Conservation (phyloP, 2,797 vertebrate genomes). For the Cercopithecus petaurista region DNA sequence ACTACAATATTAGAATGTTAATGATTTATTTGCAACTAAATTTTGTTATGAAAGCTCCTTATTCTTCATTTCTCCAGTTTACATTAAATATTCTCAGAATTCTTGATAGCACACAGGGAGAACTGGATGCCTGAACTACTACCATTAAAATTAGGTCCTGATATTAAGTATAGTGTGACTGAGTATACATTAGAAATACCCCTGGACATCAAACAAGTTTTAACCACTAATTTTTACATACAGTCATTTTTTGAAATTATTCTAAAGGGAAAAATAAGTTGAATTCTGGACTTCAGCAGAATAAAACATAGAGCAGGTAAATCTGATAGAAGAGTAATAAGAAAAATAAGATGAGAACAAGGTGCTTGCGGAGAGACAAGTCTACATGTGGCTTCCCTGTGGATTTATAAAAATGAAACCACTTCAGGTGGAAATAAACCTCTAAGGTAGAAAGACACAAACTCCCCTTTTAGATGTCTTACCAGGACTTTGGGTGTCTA, state of each 20-base stretch:
- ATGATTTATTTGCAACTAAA: neutral
- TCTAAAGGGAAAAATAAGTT: neutral
- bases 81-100: constrained; percentile 15
- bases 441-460: neutral
- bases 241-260: neutral
- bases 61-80: neutral
- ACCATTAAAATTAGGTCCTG: neutral
- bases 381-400: neutral
- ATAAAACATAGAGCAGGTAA: neutral
- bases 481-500: neutral
- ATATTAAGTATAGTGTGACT: neutral
- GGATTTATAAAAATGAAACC: neutral
- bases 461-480: neutral
- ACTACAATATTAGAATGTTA: neutral
- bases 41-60: constrained; percentile 4
- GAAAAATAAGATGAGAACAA: neutral
- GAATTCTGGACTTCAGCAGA: neutral
- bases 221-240: neutral
- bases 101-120: neutral
- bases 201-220: neutral
- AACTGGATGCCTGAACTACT: neutral
- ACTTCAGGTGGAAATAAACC: neutral
- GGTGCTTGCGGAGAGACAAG: neutral
- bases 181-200: neutral
- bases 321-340: neutral